These are phyloP conservation scores for Entomyzon cyanotis DNA, from an alignment of 2,113 vertebrate species.

Conservation along the genomic window DNA sequence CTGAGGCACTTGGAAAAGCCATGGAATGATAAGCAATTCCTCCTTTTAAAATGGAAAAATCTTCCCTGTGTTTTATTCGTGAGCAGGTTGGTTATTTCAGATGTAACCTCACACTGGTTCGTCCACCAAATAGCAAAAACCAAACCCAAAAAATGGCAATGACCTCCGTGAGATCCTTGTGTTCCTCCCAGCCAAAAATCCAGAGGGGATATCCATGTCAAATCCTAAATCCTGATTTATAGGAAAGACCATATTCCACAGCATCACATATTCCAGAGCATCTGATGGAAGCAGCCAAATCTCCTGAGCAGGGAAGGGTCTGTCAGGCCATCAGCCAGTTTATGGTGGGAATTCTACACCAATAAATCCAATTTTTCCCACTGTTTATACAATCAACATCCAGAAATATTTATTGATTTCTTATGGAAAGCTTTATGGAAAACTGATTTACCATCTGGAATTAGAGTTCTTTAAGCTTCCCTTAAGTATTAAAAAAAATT, in stretches of 20 bases:
- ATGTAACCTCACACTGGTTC: background rate
- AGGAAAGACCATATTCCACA: background rate
- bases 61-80: background rate
- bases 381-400: background rate
- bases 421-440: background rate
- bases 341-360: background rate
- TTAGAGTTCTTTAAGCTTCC: background rate
- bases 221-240: background rate
- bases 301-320: background rate
- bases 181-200: background rate
- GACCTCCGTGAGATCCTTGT: background rate
- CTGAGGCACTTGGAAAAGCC: background rate
- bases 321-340: background rate
- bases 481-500: background rate
- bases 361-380: background rate
- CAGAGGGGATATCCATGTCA: background rate
- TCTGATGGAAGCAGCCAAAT: background rate
- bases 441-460: background rate
- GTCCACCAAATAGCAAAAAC: background rate
- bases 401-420: background rate
- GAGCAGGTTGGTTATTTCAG: background rate
- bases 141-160: accelerated
- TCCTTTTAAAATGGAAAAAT: background rate
- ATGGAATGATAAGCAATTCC: background rate
- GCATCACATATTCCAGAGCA: background rate